These are phyloP conservation scores for Clarias fuscus DNA, from an alignment of 2,797 vertebrate genomes.

Conservation along the genomic window DNA sequence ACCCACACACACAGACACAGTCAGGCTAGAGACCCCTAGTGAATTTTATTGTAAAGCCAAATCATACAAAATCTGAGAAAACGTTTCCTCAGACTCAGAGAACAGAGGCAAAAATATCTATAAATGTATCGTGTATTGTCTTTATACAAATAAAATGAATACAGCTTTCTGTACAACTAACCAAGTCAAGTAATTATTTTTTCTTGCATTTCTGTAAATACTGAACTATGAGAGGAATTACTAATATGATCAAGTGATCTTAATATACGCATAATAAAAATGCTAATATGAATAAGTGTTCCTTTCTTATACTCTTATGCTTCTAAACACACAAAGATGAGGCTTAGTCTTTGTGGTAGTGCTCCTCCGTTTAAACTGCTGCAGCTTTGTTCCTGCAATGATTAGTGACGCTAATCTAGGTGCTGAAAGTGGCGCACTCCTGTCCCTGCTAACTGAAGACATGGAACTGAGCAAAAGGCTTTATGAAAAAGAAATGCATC, in stretches of 20 bases:
- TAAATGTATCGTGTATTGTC: neutral
- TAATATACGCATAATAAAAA: neutral
- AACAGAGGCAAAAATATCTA: neutral
- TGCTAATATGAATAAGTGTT: neutral
- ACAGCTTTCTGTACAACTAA: neutral
- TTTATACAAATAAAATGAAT: neutral
- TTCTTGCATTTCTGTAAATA: neutral
- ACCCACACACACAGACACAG: constrained; percentile 27
- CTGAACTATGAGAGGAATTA: neutral
- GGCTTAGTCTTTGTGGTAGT: constrained; percentile 12
- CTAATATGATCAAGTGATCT: neutral
- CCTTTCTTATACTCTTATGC: neutral
- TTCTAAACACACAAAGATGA: constrained; percentile 49
- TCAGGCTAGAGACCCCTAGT: neutral
- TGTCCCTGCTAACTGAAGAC: neutral
- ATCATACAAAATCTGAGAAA: neutral
- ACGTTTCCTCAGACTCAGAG: neutral
- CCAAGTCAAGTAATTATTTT: neutral
- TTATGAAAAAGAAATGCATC: neutral
- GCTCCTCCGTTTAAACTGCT: neutral
- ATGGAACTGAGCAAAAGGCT: constrained; percentile 53
- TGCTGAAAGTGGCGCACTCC: neutral
- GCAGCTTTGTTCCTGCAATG: neutral
- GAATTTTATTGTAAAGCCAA: neutral
- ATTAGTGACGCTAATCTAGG: neutral